Conservation (phyloP, 2,888 invertebrate species). For the Mythimna albipuncta region DNA sequence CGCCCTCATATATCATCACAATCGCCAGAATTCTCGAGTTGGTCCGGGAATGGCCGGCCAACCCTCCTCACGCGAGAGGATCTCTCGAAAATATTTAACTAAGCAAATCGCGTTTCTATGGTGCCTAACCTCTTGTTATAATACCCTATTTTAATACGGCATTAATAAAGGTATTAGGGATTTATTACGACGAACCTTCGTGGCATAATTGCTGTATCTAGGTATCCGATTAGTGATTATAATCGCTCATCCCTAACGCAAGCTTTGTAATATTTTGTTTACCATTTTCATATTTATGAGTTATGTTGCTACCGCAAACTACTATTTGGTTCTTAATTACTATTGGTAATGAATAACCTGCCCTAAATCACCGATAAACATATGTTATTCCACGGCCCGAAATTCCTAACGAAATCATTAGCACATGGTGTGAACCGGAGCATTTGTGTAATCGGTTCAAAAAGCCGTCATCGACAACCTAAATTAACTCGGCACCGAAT, state of each 20-base stretch:
- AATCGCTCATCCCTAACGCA: not conserved
- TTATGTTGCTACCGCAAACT: slow-evolving; percentile 6
- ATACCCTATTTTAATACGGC: slow-evolving; percentile 66
- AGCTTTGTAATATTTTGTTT: slow-evolving; percentile 7
- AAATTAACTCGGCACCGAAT: slow-evolving; percentile 71
- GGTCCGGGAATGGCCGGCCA: slow-evolving; percentile 80
- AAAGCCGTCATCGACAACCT: slow-evolving; percentile 69
- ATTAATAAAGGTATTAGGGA: slow-evolving; percentile 62
- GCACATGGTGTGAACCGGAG: slow-evolving; percentile 61
- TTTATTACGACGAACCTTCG: slow-evolving; percentile 43
- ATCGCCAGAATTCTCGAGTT: slow-evolving; percentile 87
- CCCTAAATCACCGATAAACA: slow-evolving; percentile 43
- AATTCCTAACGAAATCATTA: slow-evolving; percentile 54
- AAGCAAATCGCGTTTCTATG: slow-evolving; percentile 72
- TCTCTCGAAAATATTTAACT: slow-evolving; percentile 86
- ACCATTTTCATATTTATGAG: slow-evolving; percentile 2
- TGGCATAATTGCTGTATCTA: slow-evolving; percentile 37
- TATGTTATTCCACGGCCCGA: slow-evolving; percentile 9
- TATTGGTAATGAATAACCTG: slow-evolving; percentile 33
- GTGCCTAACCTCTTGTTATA: slow-evolving; percentile 68
- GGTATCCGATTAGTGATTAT: slow-evolving; percentile 22
- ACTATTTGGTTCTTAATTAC: slow-evolving; percentile 25
- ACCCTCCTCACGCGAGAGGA: slow-evolving; percentile 86
- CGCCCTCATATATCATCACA: slow-evolving; percentile 90
- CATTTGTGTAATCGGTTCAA: slow-evolving; percentile 70